Evolutionary conservation across 1,140 invertebrate species (phyloP), one percentile per base, ranked within the genome.

Genomic region (Sitobion miscanthi): DNA sequence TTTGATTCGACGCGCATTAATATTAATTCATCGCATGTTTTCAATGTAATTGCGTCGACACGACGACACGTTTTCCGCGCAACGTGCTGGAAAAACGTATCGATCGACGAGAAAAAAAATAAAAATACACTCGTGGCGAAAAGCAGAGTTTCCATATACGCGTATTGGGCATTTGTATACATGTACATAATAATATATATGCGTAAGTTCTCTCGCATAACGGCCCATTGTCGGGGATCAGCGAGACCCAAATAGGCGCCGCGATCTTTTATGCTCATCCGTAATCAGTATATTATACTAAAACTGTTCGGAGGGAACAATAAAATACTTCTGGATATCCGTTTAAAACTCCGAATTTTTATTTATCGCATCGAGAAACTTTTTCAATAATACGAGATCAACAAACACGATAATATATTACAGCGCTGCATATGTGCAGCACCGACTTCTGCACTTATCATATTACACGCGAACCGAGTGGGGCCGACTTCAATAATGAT

Each of bases 341-440:
- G 52, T 91, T 82, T 77, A 82, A 52, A 91, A 91, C 38, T 82
- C 21, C 62, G 49, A 52, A 82, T 83, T 91, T 91, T 23, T 91
- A 82, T 91, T 91, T 91, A 91, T 91, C 11, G n/a, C n/a, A 47
- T 82, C 21, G 62, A 49, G 45, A 83, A 91, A 91, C 90, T 91
- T 91, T 91, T 35, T 30, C 69, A 91, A 91, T 91, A 91, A 91
- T 42, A 49, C 23, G n/a, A 52, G 62, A 83, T 91, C 90, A 91
- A 91, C n/a, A 69, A 49, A 49, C 45, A 45, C 38, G 35, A 69
- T 62, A 52, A 20, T 21, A 21, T 30, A 69, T n/a, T 35, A 35
- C 35, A n/a, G 62, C 4, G 17, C 14, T 77, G 30, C 30, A 77
- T 77, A 54, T 54, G 52, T 54, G 21, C 20, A 0, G 4, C n/a